phyloP scores from a whole-genome alignment of 2,888 invertebrate genomes.

The Tridacna crocea region DNA sequence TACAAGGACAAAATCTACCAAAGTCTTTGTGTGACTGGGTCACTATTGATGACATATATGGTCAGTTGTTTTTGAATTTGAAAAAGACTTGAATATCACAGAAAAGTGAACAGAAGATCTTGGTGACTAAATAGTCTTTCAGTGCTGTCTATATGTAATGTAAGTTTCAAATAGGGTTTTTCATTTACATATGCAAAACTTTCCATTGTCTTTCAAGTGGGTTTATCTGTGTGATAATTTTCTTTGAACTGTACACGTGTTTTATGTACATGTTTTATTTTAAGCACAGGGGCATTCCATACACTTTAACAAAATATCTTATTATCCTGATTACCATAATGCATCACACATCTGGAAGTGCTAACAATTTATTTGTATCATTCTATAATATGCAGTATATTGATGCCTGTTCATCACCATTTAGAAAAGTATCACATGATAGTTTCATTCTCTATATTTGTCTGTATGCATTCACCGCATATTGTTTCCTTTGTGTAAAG shows the following conservation, averaged over 20 bases:
- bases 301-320: too few relatives aligned
- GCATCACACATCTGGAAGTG: too few relatives aligned
- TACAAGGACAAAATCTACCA: conserved; percentile 56
- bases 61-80: not conserved
- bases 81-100: not conserved
- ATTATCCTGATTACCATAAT: too few relatives aligned
- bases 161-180: too few relatives aligned
- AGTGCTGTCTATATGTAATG: too few relatives aligned
- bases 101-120: not conserved
- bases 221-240: too few relatives aligned
- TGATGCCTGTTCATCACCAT: conserved; percentile 21
- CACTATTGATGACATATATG: conserved; percentile 61
- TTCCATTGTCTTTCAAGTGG: not conserved
- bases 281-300: too few relatives aligned
- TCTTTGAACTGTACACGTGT: too few relatives aligned
- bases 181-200: not conserved
- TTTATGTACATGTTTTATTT: too few relatives aligned
- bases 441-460: conserved; percentile 38
- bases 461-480: conserved; percentile 42
- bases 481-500: conserved; percentile 35
- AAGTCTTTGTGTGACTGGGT: conserved; percentile 61
- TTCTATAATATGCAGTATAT: not conserved
- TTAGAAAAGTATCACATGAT: conserved; percentile 25
- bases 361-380: not conserved
- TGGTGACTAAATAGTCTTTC: not conserved